A percentile compares a stretch with the other conserved stretches of the same genome.
phyloP scores from a whole-genome alignment of 2,113 vertebrate genomes.

The Phaethon lepturus region DNA sequence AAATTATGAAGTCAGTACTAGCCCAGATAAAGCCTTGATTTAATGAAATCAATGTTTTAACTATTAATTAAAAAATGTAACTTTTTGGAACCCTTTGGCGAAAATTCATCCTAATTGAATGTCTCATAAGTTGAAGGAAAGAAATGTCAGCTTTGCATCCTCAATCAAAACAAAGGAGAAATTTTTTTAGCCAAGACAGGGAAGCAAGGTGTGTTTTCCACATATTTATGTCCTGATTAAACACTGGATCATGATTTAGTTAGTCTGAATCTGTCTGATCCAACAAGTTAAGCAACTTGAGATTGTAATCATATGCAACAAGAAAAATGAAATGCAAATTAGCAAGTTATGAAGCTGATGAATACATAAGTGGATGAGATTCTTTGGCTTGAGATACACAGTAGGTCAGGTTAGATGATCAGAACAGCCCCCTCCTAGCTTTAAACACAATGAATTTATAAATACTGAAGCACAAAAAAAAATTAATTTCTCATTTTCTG shows the following conservation, averaged over 20 bases:
- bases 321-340: conserved; percentile 37
- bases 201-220: neutral
- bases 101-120: neutral
- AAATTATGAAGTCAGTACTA: neutral
- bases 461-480: neutral
- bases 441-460: neutral
- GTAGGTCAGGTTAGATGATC: neutral
- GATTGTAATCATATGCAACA: neutral
- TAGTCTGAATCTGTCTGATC: conserved; percentile 23
- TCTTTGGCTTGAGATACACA: neutral
- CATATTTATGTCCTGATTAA: neutral
- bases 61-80: neutral
- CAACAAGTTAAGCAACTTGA: conserved; percentile 38
- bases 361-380: neutral
- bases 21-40: neutral
- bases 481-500: neutral
- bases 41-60: neutral
- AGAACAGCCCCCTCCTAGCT: neutral
- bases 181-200: neutral
- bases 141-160: neutral
- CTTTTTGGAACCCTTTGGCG: neutral
- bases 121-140: neutral
- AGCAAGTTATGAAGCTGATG: neutral
- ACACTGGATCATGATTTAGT: conserved; percentile 14
- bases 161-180: neutral